Conservation (phyloP, 2,113 vertebrate genomes). For the Neodontobutis hainanensis region DNA sequence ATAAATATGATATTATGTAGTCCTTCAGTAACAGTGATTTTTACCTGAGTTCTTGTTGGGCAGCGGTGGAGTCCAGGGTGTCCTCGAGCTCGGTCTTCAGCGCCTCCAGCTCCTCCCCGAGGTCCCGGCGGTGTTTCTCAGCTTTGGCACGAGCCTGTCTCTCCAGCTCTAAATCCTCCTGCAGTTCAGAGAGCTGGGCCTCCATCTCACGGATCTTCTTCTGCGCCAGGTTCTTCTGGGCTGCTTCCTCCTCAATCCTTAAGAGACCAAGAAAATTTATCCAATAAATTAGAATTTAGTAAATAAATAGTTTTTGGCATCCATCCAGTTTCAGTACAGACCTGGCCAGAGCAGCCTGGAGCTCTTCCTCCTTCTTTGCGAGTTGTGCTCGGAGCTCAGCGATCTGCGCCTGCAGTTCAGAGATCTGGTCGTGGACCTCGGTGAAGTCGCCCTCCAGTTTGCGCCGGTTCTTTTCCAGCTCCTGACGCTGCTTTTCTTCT, state of each 20-base stretch:
- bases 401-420: slow-evolving; percentile 96
- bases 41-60: slow-evolving; percentile 96
- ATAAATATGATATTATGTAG: background rate
- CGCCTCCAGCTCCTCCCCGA: slow-evolving; percentile 96
- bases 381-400: slow-evolving; percentile 94
- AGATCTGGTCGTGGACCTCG: slow-evolving; percentile 91
- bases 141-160: slow-evolving; percentile 87
- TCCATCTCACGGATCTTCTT: slow-evolving; percentile 97
- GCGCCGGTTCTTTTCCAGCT: slow-evolving; percentile 95
- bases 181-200: slow-evolving; percentile 93
- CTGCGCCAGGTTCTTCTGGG: slow-evolving; percentile 93
- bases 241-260: slow-evolving; percentile 95
- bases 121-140: slow-evolving; percentile 93
- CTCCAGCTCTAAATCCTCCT: slow-evolving; percentile 96
- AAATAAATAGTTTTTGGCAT: no score
- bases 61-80: slow-evolving; percentile 92
- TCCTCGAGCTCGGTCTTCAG: slow-evolving; percentile 97
- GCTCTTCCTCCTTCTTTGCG: slow-evolving; percentile 97
- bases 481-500: slow-evolving; percentile 94
- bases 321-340: slow-evolving; percentile 47
- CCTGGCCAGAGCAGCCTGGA: slow-evolving; percentile 93
- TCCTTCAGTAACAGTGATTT: background rate
- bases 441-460: slow-evolving; percentile 95
- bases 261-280: background rate
- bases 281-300: no score